Conservation (phyloP, 2,113 vertebrate genomes). For the Osmerus eperlanus region DNA sequence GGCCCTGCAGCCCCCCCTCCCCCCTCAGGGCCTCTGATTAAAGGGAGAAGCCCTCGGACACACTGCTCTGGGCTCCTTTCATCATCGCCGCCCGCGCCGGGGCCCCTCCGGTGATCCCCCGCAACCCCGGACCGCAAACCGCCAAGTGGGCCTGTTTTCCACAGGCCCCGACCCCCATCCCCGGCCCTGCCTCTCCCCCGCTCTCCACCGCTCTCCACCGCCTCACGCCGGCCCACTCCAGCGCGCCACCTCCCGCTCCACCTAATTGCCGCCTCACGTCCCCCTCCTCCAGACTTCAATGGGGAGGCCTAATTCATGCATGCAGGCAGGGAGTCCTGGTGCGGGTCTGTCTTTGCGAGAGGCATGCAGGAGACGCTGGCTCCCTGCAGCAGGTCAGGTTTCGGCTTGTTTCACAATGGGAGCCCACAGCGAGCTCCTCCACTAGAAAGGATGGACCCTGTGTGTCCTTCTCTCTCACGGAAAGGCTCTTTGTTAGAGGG, state of each 20-base stretch:
- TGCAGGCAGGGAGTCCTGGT: constrained; percentile 42
- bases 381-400: constrained; percentile 42
- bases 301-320: constrained; percentile 45
- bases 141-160: constrained; percentile 69
- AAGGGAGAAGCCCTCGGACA: constrained; percentile 67
- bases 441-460: constrained; percentile 21
- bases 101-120: constrained; percentile 60
- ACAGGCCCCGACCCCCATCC: constrained; percentile 39
- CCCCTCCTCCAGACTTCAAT: constrained; percentile 37
- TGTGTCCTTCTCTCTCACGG: constrained; percentile 22
- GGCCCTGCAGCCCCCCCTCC: constrained; percentile 60
- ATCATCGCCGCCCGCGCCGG: constrained; percentile 56
- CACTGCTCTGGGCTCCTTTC: constrained; percentile 65
- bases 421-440: constrained; percentile 50
- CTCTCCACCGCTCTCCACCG: constrained; percentile 34
- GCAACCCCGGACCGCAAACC: constrained; percentile 52
- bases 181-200: constrained; percentile 48
- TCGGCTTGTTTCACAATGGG: constrained; percentile 51
- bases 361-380: constrained; percentile 48
- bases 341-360: constrained; percentile 24
- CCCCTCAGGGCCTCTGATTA: constrained; percentile 74
- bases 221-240: constrained; percentile 23
- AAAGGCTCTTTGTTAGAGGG: neutral
- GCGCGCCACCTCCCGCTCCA: constrained; percentile 36
- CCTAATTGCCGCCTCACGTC: constrained; percentile 61